Percentiles rank a stretch among this genome's conserved stretches.
These are phyloP conservation scores for Stylophora pistillata DNA, from an alignment of 64 coral and sea anemone genomes.

Conservation along the genomic window DNA sequence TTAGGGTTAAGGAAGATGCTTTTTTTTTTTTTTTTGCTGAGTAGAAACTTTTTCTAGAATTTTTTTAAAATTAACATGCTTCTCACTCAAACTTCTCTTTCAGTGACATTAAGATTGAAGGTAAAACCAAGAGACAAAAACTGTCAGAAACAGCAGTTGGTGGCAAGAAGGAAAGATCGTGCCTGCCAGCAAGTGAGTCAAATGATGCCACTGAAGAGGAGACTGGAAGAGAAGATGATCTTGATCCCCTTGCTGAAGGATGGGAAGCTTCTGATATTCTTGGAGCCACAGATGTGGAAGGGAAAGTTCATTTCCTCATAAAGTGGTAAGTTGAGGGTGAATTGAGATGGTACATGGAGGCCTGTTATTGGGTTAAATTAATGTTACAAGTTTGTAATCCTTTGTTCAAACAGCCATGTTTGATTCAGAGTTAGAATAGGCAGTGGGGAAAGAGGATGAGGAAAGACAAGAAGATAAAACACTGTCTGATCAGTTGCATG, in stretches of 20 bases:
- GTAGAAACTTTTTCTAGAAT: too few relatives aligned
- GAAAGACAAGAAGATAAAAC: too few relatives aligned
- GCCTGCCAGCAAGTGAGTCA: background rate
- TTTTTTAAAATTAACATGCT: too few relatives aligned
- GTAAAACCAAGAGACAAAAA: slow-evolving; percentile 67
- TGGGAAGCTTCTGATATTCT: slow-evolving; percentile 82
- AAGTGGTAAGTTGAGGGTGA: slow-evolving; percentile 59
- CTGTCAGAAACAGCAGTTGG: background rate
- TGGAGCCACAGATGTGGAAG: slow-evolving; percentile 88
- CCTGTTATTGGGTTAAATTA: background rate
- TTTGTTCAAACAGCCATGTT: too few relatives aligned
- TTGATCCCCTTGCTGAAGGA: slow-evolving; percentile 77
- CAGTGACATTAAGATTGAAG: slow-evolving; percentile 56
- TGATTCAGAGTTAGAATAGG: too few relatives aligned
- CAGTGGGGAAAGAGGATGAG: too few relatives aligned
- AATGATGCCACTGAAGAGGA: slow-evolving; percentile 62
- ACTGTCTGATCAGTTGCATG: too few relatives aligned
- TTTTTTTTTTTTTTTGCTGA: too few relatives aligned
- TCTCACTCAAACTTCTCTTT: background rate
- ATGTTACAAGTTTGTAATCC: too few relatives aligned
- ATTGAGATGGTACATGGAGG: background rate
- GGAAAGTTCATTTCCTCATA: slow-evolving; percentile 89
- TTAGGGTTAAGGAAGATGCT: too few relatives aligned
- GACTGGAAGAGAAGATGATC: slow-evolving; percentile 47
- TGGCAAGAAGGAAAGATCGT: background rate